Base-by-base conservation (phyloP, 2,113 vertebrate genomes). In the Chaetops frenatus region DNA sequence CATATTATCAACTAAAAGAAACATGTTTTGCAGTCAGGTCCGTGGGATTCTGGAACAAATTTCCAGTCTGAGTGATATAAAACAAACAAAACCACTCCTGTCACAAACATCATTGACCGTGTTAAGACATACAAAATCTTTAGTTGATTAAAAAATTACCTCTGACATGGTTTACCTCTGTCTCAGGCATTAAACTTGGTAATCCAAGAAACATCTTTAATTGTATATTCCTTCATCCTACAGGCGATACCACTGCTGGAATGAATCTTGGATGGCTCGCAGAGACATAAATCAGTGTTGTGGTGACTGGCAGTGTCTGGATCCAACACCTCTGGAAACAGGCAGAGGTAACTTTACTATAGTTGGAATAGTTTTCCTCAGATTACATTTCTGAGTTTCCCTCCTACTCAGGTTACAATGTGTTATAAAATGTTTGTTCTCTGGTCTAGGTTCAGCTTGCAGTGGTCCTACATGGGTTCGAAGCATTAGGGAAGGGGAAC, bases 391-490 rank as follows among this genome's bases (percentile, higher is more conserved):
- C 21, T 85, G 60, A 87, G 8, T 42, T 77, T 85, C 9, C 45
- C 31, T 64, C 11, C 14, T 48, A 67, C 8, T 74, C 11, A 23
- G 20, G 28, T 66, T 74, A 29, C 2, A 3, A n/a, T 14, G 21
- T 35, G 3, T n/a, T 64, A 15, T 10, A 84, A 92, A 2, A 51
- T 79, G 53, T 53, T 92, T 91, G 20, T 74, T 76, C n/a, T 73
- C 31, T 28, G 35, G 1, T 27, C 73, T 88, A 97, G 97, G 97
- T 73, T 91, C 88, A 90, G 29, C 94, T 83, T 97, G 94, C 88
- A 96, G 94, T 2, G 97, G 96, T 38, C 96, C 97, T 54, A 97
- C 97, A 6, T 97, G 94, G 95, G 94, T 97, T 92, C 96, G 96
- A 95, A 97, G 95, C 79, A 95, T 97, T 90, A 95, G 87, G 86